Evolutionary conservation across 1,140 invertebrate species (phyloP).

Genomic region (Sitodiplosis mosellana): DNA sequence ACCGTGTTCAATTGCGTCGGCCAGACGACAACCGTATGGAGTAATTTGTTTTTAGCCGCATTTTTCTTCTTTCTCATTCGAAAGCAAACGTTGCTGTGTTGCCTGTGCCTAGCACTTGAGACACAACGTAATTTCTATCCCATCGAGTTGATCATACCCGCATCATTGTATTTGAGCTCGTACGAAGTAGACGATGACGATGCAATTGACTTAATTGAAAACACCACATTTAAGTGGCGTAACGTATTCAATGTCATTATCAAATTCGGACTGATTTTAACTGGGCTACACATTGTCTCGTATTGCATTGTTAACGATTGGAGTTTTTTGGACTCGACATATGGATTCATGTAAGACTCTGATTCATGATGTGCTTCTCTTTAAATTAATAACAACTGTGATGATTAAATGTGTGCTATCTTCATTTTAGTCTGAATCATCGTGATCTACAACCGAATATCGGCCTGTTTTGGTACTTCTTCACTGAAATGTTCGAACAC

Average conservation of each 20-base stretch:
- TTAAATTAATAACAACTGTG: conserved; percentile 6
- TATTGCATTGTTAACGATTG: conserved; percentile 39
- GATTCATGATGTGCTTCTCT: too few species aligned
- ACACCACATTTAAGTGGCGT: conserved; percentile 8
- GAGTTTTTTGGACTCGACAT: conserved; percentile 56
- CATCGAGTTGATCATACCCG: conserved; percentile 61
- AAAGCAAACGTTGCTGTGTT: conserved; percentile 37
- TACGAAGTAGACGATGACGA: not conserved
- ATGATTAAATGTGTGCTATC: conserved; percentile 7
- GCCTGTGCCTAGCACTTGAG: conserved; percentile 50
- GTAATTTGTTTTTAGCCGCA: conserved; percentile 62
- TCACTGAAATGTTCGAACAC: conserved; percentile 99
- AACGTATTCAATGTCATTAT: conserved; percentile 14
- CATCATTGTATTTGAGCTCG: conserved; percentile 33
- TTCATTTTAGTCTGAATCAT: conserved; percentile 48
- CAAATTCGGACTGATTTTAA: conserved; percentile 22
- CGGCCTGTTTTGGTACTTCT: conserved; percentile 99
- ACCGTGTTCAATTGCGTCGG: conserved; percentile 78
- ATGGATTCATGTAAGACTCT: conserved; percentile 74
- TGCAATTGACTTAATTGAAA: conserved; percentile 4
- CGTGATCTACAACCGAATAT: conserved; percentile 93
- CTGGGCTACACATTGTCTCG: conserved; percentile 21
- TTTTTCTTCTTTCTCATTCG: conserved; percentile 49
- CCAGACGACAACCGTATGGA: conserved; percentile 76
- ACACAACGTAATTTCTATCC: conserved; percentile 78